A percentile compares a stretch with the other conserved stretches of the same genome.
phyloP scores from a whole-genome alignment of 2,888 invertebrate species.

The Parnassius orleans region DNA sequence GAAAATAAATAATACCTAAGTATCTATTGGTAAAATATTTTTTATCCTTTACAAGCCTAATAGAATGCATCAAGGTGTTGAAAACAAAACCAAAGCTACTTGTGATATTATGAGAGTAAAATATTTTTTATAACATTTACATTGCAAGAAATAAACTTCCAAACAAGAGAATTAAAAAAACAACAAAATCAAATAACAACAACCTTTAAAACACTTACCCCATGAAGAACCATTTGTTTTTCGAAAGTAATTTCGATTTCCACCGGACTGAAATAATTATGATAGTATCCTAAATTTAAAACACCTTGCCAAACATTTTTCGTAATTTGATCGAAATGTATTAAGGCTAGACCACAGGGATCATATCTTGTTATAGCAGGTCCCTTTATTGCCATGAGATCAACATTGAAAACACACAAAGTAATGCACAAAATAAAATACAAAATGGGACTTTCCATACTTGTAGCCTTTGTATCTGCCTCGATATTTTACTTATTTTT shows the following conservation, averaged over 20 bases:
- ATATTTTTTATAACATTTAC: neutral
- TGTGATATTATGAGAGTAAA: too few species aligned
- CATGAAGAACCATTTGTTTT: conserved; percentile 46
- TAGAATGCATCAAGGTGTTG: too few species aligned
- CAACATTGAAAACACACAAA: conserved; percentile 37
- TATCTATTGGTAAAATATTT: neutral
- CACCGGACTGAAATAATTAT: conserved; percentile 39
- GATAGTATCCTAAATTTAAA: conserved; percentile 56
- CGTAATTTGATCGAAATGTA: conserved; percentile 59
- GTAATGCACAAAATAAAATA: conserved; percentile 17
- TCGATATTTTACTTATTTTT: too few species aligned
- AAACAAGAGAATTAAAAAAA: neutral
- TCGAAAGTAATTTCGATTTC: conserved; percentile 54
- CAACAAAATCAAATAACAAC: neutral
- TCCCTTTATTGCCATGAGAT: conserved; percentile 57
- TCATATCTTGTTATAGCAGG: conserved; percentile 58
- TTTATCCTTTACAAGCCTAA: too few species aligned
- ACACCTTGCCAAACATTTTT: conserved; percentile 54
- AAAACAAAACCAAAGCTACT: too few species aligned
- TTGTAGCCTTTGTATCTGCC: neutral
- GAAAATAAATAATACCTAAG: conserved; percentile 32
- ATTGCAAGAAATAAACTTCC: neutral
- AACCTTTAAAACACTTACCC: conserved; percentile 46
- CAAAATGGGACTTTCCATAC: conserved; percentile 25
- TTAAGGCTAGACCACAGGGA: conserved; percentile 63